Conservation (phyloP, 2,797 vertebrate species). For the Fistularia tabacaria region DNA sequence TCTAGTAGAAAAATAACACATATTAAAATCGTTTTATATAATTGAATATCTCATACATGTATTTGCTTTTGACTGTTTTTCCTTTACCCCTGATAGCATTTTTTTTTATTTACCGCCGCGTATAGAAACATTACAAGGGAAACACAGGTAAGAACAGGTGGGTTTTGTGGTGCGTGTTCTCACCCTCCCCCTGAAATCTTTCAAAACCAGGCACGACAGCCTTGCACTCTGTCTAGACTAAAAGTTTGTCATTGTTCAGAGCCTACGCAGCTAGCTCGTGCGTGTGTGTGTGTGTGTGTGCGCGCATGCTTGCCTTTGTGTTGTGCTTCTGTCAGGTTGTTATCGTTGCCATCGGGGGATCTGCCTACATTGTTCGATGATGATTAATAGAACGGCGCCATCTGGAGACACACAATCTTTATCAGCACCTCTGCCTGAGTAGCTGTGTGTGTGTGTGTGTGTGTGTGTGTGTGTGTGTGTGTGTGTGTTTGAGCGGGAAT, state of each 20-base stretch:
- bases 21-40: no score
- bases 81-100: conserved; percentile 34
- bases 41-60: no score
- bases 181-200: conserved; percentile 50
- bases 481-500: no score
- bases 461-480: neutral
- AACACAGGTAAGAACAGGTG: conserved; percentile 57
- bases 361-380: conserved; percentile 50
- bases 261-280: conserved; percentile 2
- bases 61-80: conserved; percentile 2
- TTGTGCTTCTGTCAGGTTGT: conserved; percentile 41
- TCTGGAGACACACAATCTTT: conserved; percentile 42
- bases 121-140: conserved; percentile 36
- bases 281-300: conserved; percentile 7
- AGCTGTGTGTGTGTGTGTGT: conserved; percentile 5
- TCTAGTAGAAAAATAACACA: no score
- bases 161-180: conserved; percentile 43
- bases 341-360: conserved; percentile 57
- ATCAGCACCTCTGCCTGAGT: conserved; percentile 44
- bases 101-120: conserved; percentile 24
- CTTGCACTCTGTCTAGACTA: conserved; percentile 59
- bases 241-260: conserved; percentile 54
- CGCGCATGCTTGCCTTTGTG: conserved; percentile 17
- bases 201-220: conserved; percentile 38
- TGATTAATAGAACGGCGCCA: conserved; percentile 47